phyloP scores from a whole-genome alignment of 1,140 invertebrate species.

The Pogonomyrmex barbatus region DNA sequence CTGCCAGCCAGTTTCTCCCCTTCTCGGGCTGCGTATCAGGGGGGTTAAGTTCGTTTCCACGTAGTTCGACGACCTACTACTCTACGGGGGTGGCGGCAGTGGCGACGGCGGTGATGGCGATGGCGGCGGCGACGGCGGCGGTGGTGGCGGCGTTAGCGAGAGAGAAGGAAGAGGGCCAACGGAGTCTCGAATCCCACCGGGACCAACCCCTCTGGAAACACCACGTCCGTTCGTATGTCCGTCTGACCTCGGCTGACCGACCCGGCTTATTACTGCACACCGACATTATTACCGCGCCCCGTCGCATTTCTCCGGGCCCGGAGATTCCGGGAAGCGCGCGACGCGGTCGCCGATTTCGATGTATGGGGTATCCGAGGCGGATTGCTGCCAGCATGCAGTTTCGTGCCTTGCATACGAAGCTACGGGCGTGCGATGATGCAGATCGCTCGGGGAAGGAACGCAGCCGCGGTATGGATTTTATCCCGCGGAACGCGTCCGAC shows the following conservation, averaged over 20 bases:
- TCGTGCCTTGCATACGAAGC: constrained; percentile 59
- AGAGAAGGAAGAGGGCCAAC: constrained; percentile 15
- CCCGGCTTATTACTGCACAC: constrained; percentile 71
- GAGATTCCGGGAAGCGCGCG: constrained; percentile 72
- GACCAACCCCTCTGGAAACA: constrained; percentile 46
- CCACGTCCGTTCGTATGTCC: constrained; percentile 54
- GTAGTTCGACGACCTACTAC: constrained; percentile 70
- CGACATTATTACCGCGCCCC: constrained; percentile 73
- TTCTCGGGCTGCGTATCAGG: constrained; percentile 64
- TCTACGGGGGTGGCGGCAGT: constrained; percentile 32
- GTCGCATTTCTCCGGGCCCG: constrained; percentile 70
- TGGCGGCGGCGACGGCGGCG: neutral
- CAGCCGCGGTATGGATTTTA: constrained; percentile 51
- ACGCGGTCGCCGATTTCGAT: constrained; percentile 60
- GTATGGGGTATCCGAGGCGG: constrained; percentile 59
- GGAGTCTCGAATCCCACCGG: constrained; percentile 48
- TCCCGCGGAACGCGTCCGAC: constrained; percentile 39
- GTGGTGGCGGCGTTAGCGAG: neutral
- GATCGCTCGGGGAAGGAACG: constrained; percentile 46
- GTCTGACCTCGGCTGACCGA: constrained; percentile 53
- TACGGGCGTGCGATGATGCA: constrained; percentile 40
- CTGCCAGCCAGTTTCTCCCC: constrained; percentile 53
- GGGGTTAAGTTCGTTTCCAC: constrained; percentile 75
- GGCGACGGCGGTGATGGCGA: neutral
- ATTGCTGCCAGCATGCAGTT: constrained; percentile 55